Evolutionary conservation across 1,140 invertebrate species (phyloP).

Genomic region (Dendroctonus valens): DNA sequence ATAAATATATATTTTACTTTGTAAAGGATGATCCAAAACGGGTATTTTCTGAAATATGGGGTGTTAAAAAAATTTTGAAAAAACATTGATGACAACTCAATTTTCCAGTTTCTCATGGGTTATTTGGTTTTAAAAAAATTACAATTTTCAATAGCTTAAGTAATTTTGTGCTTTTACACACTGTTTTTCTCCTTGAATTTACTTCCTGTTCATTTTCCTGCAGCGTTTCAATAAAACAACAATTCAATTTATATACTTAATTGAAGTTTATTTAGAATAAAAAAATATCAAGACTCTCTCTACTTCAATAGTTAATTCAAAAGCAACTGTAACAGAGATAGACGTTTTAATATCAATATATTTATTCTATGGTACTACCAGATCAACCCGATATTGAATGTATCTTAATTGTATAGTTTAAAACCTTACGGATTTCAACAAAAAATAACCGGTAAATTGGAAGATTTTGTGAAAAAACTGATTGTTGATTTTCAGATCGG

Average conservation of each 20-base stretch:
- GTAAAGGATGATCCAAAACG: no score
- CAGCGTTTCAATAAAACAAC: background rate
- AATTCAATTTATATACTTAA: background rate
- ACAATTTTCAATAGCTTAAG: no score
- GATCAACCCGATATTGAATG: background rate
- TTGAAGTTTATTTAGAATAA: slow-evolving; percentile 34
- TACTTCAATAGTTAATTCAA: slow-evolving; percentile 25
- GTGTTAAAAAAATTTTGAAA: no score
- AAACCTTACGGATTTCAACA: background rate
- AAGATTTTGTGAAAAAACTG: background rate
- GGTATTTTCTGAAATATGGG: no score
- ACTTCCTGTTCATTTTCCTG: no score
- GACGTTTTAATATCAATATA: slow-evolving; percentile 2
- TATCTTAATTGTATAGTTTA: background rate
- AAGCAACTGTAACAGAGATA: slow-evolving; percentile 8
- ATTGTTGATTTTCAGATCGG: background rate
- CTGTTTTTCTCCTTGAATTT: no score
- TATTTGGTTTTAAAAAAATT: no score
- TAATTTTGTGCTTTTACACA: no score
- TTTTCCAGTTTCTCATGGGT: no score
- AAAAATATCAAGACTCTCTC: slow-evolving; percentile 36
- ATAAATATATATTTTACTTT: no score
- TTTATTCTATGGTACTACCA: background rate
- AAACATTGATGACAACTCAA: no score
- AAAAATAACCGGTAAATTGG: background rate